Conservation (phyloP, 1,140 invertebrate genomes). For the Saxidomus purpurata region DNA sequence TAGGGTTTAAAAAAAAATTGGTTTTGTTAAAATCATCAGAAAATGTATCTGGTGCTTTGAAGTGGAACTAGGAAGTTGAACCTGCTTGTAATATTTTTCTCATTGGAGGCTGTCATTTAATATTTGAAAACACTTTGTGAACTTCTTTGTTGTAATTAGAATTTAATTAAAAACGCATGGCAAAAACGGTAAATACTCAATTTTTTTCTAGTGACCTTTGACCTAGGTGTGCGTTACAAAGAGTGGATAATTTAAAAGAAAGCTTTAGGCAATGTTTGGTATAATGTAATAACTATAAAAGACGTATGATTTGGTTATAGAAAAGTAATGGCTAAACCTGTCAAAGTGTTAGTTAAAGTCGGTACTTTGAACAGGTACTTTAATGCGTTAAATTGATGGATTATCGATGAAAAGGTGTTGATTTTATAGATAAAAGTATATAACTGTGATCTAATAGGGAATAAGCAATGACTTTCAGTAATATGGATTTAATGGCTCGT, state of each 20-base stretch:
- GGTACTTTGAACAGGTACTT: background rate
- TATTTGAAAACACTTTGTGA: background rate
- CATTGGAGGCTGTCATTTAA: background rate
- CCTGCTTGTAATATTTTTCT: background rate
- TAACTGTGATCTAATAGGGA: background rate
- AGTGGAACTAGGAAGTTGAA: background rate
- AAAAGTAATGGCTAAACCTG: background rate
- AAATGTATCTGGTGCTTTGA: too few relatives aligned
- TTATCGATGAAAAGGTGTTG: background rate
- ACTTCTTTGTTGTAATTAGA: background rate
- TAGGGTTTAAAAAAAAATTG: too few relatives aligned
- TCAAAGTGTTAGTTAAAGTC: background rate
- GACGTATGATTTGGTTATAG: background rate
- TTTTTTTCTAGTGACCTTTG: background rate
- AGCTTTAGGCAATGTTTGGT: background rate
- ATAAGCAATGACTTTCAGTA: background rate
- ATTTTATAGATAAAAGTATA: background rate
- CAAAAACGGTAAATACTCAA: background rate
- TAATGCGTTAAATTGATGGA: constrained; percentile 8
- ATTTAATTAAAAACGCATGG: constrained; percentile 3
- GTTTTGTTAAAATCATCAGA: too few relatives aligned
- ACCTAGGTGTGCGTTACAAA: background rate
- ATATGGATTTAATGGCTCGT: background rate
- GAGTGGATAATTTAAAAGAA: background rate
- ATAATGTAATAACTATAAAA: background rate